Base-by-base conservation (phyloP, 35 echinoderm and acorn worm genomes). In the Lytechinus pictus region DNA sequence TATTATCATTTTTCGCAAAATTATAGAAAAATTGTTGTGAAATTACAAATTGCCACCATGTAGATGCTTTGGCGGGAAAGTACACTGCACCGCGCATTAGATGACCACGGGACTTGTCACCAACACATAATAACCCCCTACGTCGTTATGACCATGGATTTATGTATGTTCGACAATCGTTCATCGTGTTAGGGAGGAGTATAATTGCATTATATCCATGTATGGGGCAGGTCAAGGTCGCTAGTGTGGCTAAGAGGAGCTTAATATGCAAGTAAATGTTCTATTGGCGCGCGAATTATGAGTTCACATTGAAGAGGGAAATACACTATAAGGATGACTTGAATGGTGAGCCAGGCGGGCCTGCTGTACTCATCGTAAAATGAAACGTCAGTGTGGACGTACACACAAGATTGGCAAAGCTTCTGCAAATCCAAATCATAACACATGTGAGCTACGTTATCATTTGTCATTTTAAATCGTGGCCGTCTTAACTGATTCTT, bases 151-250 rank as follows among this genome's bases (percentile, higher is more conserved):
- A 16, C 66, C 19, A n/a, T 79, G 66, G 66, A 79, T 9, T 79
- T 79, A 79, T 79, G 66, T 79, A 79, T 79, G 66, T 79, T 79
- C 66, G 66, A 79, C 66, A 79, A 79, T 79, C 66, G 66, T 79
- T 24, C 66, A 79, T 79, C 66, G 66, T 79, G 66, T 79, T 79
- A n/a, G 16, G 19, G 8, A 24, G 66, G 66, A 24, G 6, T n/a
- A 79, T 79, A 79, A 79, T 79, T 79, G 66, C n/a, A 79, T 79
- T 79, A 79, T 79, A 79, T 79, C 66, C n/a, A 79, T 79, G 66
- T 79, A 79, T 79, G 66, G 66, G 66, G 66, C n/a, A 79, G 66
- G 66, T 79, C 66, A 79, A 79, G 66, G 56, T 58, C 56, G 9
- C 1, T 8, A 58, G 56, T 58, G 56, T 58, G 56, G 66, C 66